Conservation (phyloP, 2,888 invertebrate species). For the Scaptomyza flava region DNA sequence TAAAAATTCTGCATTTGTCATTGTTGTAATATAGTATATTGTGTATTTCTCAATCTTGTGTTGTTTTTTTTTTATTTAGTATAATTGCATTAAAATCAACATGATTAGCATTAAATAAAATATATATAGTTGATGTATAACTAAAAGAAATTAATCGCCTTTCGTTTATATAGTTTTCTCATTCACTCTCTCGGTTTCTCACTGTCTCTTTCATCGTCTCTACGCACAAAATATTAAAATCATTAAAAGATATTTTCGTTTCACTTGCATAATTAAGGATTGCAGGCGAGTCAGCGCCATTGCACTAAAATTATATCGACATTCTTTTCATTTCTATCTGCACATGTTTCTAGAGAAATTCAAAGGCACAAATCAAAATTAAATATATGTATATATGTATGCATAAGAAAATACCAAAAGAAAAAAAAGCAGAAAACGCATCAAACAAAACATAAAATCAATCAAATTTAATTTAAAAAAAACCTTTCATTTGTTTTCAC, state of each 20-base stretch:
- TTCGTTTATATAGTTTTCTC: conserved; percentile 26
- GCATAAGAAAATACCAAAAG: conserved; percentile 16
- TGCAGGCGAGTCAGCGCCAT: conserved; percentile 24
- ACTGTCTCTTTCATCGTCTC: conserved; percentile 4
- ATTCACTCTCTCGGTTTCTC: conserved; percentile 9
- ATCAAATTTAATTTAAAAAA: conserved; percentile 22
- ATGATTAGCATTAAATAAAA: conserved; percentile 67
- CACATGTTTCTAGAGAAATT: conserved; percentile 38
- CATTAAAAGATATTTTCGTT: conserved; percentile 47
- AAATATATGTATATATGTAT: conserved; percentile 15
- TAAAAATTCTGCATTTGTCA: conserved; percentile 37
- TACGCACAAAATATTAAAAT: conserved; percentile 50
- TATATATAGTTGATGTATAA: conserved; percentile 56
- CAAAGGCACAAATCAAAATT: conserved; percentile 46
- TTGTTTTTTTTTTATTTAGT: conserved; percentile 58
- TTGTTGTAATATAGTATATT: conserved; percentile 46
- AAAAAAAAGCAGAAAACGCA: conserved; percentile 12
- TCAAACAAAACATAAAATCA: conserved; percentile 42
- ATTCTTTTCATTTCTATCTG: conserved; percentile 58
- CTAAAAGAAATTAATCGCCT: conserved; percentile 60
- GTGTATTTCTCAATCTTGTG: conserved; percentile 73
- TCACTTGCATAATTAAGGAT: conserved; percentile 52
- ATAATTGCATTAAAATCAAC: conserved; percentile 72
- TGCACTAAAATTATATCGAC: conserved; percentile 75
- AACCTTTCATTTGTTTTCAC: conserved; percentile 24